These are phyloP conservation scores for Hypomecis punctinalis DNA, from an alignment of 2,888 invertebrate genomes.

Conservation along the genomic window DNA sequence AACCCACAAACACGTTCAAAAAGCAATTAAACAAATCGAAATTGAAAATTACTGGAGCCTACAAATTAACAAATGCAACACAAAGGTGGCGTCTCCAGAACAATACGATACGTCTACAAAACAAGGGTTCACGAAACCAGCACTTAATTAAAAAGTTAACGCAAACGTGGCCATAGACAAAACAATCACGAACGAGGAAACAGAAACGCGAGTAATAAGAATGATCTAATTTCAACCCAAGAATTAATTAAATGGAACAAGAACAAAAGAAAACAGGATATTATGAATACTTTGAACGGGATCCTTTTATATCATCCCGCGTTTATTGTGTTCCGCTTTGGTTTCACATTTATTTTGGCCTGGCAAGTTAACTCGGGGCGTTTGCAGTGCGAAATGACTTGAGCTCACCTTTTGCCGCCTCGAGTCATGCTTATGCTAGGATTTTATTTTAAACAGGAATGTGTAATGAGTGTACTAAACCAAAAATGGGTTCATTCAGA, in stretches of 20 bases:
- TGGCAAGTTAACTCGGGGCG: conserved; percentile 7
- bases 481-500: no score
- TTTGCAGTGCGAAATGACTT: conserved; percentile 1
- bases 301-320: conserved; percentile 38
- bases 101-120: neutral
- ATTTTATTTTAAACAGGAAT: neutral
- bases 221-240: conserved; percentile 48
- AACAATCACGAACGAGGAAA: conserved; percentile 33
- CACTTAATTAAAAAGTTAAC: conserved; percentile 27
- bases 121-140: conserved; percentile 14
- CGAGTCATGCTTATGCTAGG: neutral
- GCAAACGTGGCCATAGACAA: conserved; percentile 24
- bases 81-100: neutral
- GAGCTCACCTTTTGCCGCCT: neutral
- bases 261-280: conserved; percentile 48
- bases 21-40: no score
- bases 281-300: conserved; percentile 45
- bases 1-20: no score
- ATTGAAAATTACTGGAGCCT: neutral
- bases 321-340: conserved; percentile 47
- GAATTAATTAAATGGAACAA: conserved; percentile 51
- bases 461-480: no score
- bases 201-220: conserved; percentile 44
- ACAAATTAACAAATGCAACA: neutral
- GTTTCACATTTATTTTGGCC: conserved; percentile 26